Percentiles rank a stretch among this genome's conserved stretches.
Conservation (phyloP, 2,113 vertebrate genomes). For the Raja brachyura region DNA sequence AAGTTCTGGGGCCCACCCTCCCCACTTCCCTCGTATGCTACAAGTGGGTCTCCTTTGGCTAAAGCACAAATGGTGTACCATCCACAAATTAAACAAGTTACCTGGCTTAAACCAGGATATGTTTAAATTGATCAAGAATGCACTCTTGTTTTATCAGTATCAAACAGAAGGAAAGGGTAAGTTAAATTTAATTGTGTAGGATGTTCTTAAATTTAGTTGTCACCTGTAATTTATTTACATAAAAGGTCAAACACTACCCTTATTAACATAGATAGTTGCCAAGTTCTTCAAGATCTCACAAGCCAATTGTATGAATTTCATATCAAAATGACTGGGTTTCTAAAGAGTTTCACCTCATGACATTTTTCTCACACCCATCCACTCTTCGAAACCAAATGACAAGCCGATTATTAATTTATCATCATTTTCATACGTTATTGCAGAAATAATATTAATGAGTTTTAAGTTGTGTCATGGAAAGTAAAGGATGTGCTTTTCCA, state of each 20-base stretch:
- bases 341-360: background rate
- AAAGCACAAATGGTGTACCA: constrained; percentile 34
- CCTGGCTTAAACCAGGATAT: constrained; percentile 22
- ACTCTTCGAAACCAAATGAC: background rate
- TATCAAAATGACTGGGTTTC: background rate
- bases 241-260: background rate
- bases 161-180: background rate
- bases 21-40: constrained; percentile 37
- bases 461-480: background rate
- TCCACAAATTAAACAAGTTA: constrained; percentile 25
- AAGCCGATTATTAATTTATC: background rate
- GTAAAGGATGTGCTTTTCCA: background rate
- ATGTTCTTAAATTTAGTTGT: background rate
- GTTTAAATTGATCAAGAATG: constrained; percentile 6
- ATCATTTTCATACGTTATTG: background rate
- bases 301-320: background rate
- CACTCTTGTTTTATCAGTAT: constrained; percentile 32
- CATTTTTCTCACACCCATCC: too few species aligned
- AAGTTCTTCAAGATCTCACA: background rate
- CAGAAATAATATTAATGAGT: background rate
- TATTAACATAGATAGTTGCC: background rate
- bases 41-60: constrained; percentile 38
- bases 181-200: background rate
- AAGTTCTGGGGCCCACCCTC: constrained; percentile 38
- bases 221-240: background rate